Evolutionary conservation across 2,797 vertebrate species (phyloP).

Genomic region (Sebastes hubbsi): DNA sequence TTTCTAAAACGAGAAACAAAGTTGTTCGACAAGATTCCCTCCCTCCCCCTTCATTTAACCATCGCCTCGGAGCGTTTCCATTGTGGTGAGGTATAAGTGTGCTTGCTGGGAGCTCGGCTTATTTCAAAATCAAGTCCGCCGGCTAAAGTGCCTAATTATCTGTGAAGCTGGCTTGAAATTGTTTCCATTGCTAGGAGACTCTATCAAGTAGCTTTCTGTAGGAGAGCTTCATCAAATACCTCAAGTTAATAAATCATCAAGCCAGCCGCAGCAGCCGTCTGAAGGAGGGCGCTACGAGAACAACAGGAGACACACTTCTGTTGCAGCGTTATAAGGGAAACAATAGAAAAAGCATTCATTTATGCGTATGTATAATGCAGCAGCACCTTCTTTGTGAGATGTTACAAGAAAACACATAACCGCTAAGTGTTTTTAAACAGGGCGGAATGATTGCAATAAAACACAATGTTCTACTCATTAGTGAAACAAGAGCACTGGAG

Average conservation of each 20-base stretch:
- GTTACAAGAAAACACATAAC: background rate
- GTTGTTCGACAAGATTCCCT: background rate
- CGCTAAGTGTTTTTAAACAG: background rate
- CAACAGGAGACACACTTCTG: conserved; percentile 6
- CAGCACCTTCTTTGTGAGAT: background rate
- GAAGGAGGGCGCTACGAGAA: conserved; percentile 7
- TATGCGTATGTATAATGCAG: conserved; percentile 2
- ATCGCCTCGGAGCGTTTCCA: conserved; percentile 23
- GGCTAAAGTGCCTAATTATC: conserved; percentile 80
- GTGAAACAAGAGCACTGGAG: background rate
- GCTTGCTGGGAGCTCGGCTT: conserved; percentile 52
- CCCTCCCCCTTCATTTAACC: background rate
- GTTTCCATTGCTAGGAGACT: conserved; percentile 74
- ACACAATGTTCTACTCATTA: background rate
- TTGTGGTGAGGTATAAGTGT: conserved; percentile 24
- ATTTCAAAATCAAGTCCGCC: conserved; percentile 70
- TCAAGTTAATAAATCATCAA: conserved; percentile 79
- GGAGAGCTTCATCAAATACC: conserved; percentile 73
- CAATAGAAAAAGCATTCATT: conserved; percentile 9
- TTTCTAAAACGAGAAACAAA: conserved; percentile 25
- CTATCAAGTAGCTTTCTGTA: conserved; percentile 68
- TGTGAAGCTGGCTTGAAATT: conserved; percentile 80
- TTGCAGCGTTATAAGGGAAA: background rate
- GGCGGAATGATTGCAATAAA: background rate
- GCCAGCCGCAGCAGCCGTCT: conserved; percentile 40